Conservation (phyloP, 2,888 invertebrate genomes). For the Chloroclysta siterata region DNA sequence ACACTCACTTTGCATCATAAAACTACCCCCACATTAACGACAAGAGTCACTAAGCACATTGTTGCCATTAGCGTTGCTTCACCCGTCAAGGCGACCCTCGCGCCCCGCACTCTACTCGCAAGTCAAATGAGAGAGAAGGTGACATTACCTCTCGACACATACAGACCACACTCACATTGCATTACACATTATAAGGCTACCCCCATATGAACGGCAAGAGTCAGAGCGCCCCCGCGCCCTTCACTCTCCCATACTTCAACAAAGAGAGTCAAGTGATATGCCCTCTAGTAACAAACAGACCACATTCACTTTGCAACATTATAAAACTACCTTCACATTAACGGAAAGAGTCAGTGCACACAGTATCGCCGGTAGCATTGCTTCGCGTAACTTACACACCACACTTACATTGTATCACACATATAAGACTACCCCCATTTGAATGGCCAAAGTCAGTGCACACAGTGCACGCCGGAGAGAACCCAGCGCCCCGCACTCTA, state of each 20-base stretch:
- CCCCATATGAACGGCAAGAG: too few relatives aligned
- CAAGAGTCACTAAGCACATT: conserved; percentile 69
- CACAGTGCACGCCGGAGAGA: conserved; percentile 88
- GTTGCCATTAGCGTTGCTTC: too few relatives aligned
- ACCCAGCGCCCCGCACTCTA: conserved; percentile 89
- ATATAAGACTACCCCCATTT: too few relatives aligned
- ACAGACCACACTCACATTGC: too few relatives aligned
- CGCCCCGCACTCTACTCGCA: conserved; percentile 88
- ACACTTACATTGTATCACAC: too few relatives aligned
- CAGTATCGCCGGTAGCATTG: too few relatives aligned
- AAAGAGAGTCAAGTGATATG: conserved; percentile 55
- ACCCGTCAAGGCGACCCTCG: too few relatives aligned
- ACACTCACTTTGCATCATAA: neutral
- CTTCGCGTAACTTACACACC: too few relatives aligned
- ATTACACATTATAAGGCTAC: too few relatives aligned
- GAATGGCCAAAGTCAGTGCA: conserved; percentile 85
- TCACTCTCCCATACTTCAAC: conserved; percentile 88
- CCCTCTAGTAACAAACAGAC: neutral
- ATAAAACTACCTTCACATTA: conserved; percentile 79
- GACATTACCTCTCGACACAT: too few relatives aligned
- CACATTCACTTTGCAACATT: neutral
- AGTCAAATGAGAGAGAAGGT: conserved; percentile 73
- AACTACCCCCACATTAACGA: conserved; percentile 84
- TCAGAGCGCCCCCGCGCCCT: conserved; percentile 87
- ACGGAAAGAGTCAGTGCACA: conserved; percentile 53